Evolutionary conservation across 2,113 vertebrate genomes (phyloP), one percentile per base, ranked within the genome.

Genomic region (Thinocorus orbignyianus): DNA sequence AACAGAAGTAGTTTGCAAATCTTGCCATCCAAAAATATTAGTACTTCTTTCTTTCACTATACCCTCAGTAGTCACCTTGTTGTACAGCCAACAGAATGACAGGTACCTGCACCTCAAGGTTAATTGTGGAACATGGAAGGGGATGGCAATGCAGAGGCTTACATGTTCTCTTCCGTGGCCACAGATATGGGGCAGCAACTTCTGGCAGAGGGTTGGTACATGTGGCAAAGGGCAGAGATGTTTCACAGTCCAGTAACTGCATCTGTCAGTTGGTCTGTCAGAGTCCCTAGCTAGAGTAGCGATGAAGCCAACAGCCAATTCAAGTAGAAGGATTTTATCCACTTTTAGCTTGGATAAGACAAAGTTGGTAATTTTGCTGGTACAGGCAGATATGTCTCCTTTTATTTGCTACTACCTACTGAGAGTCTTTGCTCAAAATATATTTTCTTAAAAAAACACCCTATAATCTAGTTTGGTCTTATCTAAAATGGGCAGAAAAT

Each of bases 171-270:
- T 60, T 80, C 80, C 60, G 44, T 1, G 6, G 69, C 46, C n/a
- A 17, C 44, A 65, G 33, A 13, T 11, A 61, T 0, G 0, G 58
- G 60, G 16, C 72, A 91, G 60, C 41, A 65, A 7, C 73, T 57
- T 87, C 37, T 66, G 64, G 37, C 62, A 52, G 54, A 58, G 33
- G 42, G 44, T 15, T 2, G 1, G 28, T 0, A 0, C 0, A 2
- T 37, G 33, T 37, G 33, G 62, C 60, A 72, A 86, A n/a, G 76
- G 17, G 49, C 68, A 84, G 58, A 3, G 13, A 5, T 7, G 9
- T 9, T 55, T 69, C 28, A 42, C 17, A 26, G 13, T 48, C 58
- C 73, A 61, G 13, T 48, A 35, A 28, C 61, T 62, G 9, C 41
- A 30, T 26, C 62, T 51, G 9, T 65, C 33, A 37, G 12, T 17